Percentiles rank a stretch among this genome's conserved stretches.
These are phyloP conservation scores for Agrypnia vestita DNA, from an alignment of 1,140 invertebrate species.

Conservation along the genomic window DNA sequence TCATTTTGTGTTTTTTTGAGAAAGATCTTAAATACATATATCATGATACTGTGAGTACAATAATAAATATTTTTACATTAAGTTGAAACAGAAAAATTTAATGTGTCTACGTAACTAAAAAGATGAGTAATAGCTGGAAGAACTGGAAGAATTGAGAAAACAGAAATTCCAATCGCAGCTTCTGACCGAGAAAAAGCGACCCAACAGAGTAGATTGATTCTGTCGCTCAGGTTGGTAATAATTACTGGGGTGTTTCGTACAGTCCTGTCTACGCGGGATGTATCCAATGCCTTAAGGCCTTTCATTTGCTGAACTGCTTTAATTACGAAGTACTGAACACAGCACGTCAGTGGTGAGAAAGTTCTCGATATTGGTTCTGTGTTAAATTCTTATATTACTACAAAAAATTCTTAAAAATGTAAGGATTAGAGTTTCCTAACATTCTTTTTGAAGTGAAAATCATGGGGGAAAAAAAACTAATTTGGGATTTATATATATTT, in stretches of 20 bases:
- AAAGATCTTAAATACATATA: no score
- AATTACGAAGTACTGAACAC: constrained; percentile 17
- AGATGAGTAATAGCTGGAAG: no score
- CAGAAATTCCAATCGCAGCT: constrained; percentile 56
- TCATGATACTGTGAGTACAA: no score
- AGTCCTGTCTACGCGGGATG: neutral
- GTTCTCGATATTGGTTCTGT: constrained; percentile 3
- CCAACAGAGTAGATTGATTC: constrained; percentile 55
- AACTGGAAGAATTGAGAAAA: constrained; percentile 15
- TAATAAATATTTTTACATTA: no score
- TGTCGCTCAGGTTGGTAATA: constrained; percentile 60
- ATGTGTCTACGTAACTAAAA: no score
- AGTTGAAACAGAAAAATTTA: no score
- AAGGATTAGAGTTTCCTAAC: no score
- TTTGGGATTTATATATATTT: no score
- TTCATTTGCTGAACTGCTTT: constrained; percentile 21
- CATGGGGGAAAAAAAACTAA: no score
- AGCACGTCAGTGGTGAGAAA: constrained; percentile 19
- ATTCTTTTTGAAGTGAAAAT: no score
- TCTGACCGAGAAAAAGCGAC: constrained; percentile 43
- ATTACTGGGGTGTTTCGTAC: constrained; percentile 30
- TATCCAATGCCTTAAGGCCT: constrained; percentile 12
- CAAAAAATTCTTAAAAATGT: no score
- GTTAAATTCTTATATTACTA: neutral
- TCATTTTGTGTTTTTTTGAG: no score